These are phyloP conservation scores for Euura saliciscinereae DNA, from an alignment of 1,140 invertebrate species.

Conservation along the genomic window DNA sequence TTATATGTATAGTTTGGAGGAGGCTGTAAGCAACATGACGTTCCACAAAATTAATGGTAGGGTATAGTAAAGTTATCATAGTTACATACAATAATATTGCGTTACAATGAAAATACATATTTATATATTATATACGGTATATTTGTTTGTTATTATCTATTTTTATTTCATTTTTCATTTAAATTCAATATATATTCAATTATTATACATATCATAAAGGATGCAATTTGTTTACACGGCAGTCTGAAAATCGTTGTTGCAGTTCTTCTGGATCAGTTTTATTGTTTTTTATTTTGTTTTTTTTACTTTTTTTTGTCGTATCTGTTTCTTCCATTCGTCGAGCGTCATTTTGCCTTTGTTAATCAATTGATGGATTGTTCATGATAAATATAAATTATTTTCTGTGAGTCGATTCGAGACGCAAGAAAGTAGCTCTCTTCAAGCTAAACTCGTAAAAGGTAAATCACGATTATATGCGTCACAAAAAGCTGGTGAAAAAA, in stretches of 20 bases:
- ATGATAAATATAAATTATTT: background rate
- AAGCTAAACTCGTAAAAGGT: background rate
- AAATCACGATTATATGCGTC: background rate
- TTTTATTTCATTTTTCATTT: background rate
- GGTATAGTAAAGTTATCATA: too few relatives aligned
- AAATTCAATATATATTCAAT: background rate
- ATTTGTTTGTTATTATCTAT: background rate
- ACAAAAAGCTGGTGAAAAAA: background rate
- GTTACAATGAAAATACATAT: background rate
- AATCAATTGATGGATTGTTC: background rate
- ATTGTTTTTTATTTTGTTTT: too few relatives aligned
- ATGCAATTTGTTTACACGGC: background rate
- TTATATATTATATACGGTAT: background rate
- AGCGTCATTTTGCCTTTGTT: background rate
- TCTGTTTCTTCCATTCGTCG: background rate
- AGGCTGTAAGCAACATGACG: background rate
- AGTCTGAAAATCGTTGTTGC: constrained; percentile 2
- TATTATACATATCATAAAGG: background rate
- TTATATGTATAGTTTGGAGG: background rate
- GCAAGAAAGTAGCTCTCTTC: background rate
- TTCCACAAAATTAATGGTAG: background rate
- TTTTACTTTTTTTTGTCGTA: too few relatives aligned
- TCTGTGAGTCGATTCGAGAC: too few relatives aligned
- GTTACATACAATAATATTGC: background rate
- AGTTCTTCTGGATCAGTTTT: too few relatives aligned